These are phyloP conservation scores for Hipparchia semele DNA, from an alignment of 2,888 invertebrate genomes.

Conservation along the genomic window DNA sequence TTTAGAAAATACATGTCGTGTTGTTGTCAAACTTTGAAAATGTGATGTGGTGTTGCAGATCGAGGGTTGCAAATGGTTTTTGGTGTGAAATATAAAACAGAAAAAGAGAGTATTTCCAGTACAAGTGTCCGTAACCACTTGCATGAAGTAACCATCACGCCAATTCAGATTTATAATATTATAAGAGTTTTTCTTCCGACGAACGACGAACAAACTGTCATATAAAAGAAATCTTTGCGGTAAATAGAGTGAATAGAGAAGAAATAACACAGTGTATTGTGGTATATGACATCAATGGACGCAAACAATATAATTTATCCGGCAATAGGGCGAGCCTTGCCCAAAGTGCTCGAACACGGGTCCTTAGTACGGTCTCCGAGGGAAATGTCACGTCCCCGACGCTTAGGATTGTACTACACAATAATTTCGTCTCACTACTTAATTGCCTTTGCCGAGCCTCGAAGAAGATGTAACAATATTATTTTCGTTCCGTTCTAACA, in stretches of 20 bases:
- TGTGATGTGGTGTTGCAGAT: no score
- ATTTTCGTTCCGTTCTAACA: neutral
- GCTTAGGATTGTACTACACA: constrained; percentile 51
- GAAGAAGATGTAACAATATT: neutral
- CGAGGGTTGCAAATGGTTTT: no score
- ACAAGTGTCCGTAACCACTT: no score
- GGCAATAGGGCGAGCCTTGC: constrained; percentile 27
- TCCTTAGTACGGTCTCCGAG: constrained; percentile 53
- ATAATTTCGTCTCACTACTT: constrained; percentile 30
- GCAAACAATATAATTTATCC: constrained; percentile 32
- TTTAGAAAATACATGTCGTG: no score
- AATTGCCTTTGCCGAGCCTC: constrained; percentile 18
- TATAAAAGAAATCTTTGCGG: neutral
- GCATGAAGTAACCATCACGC: no score
- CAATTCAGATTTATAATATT: no score
- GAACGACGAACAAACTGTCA: neutral
- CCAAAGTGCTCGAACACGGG: constrained; percentile 48
- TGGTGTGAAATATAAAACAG: no score
- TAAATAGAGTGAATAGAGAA: neutral
- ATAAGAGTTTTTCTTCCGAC: no score
- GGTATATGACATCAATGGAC: constrained; percentile 25
- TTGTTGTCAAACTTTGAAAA: no score
- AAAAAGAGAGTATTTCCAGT: no score
- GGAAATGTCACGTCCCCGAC: constrained; percentile 67
- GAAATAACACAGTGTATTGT: constrained; percentile 2